Evolutionary conservation across 2,888 invertebrate species (phyloP).

Genomic region (Chymomyza procnemis): DNA sequence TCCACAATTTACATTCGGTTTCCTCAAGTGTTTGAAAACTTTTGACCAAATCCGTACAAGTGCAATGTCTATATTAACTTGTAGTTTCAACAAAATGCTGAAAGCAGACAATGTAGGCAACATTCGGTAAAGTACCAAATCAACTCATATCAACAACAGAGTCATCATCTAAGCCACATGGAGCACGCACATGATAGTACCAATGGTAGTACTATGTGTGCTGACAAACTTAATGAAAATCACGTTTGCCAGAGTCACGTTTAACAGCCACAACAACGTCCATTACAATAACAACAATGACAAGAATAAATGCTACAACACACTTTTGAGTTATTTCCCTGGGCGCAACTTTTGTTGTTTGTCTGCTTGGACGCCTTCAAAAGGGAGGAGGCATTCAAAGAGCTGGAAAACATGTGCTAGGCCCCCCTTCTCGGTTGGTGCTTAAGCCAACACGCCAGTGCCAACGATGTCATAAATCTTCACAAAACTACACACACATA

Average conservation of each 20-base stretch:
- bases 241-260: conserved; percentile 59
- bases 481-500: conserved; percentile 15
- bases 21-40: neutral
- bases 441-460: conserved; percentile 40
- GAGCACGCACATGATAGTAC: neutral
- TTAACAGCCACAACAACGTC: conserved; percentile 14
- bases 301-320: conserved; percentile 31
- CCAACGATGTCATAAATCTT: conserved; percentile 61
- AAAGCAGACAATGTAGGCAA: too few relatives aligned
- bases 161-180: neutral
- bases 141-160: neutral
- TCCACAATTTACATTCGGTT: too few relatives aligned
- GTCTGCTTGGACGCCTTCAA: neutral
- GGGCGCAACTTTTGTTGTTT: conserved; percentile 25
- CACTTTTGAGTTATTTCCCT: conserved; percentile 40
- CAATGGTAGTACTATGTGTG: neutral
- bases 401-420: conserved; percentile 44
- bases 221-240: conserved; percentile 35
- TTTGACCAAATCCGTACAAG: conserved; percentile 12
- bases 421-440: neutral
- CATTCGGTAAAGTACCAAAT: too few relatives aligned
- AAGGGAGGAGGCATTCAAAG: neutral
- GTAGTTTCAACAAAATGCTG: neutral
- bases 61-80: neutral
- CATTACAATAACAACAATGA: conserved; percentile 6